These are phyloP conservation scores for cat (Felis catus) DNA, from an alignment of 2,113 vertebrate species.

Conservation along the genomic window DNA sequence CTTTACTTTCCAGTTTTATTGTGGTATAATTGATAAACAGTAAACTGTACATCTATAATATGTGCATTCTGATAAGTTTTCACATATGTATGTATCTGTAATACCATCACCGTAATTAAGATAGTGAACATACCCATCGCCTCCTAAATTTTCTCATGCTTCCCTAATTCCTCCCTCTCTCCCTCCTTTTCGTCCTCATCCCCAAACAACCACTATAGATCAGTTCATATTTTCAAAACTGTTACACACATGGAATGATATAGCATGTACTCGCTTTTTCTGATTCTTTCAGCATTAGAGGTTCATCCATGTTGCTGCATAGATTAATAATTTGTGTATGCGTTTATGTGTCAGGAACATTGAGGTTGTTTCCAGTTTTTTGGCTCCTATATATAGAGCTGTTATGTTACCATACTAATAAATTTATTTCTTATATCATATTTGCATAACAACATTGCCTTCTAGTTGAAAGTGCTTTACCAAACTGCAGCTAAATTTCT, in stretches of 20 bases:
- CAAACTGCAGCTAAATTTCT: neutral
- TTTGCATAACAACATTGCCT: neutral
- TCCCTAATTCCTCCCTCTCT: neutral
- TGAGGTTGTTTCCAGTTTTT: neutral
- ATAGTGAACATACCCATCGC: neutral
- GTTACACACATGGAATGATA: neutral
- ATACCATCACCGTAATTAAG: neutral
- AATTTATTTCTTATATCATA: slow-evolving; percentile 14
- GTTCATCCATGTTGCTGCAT: neutral
- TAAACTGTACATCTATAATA: neutral
- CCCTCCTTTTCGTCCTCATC: neutral
- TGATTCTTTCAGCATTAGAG: neutral
- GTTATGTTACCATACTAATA: neutral
- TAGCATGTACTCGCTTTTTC: neutral
- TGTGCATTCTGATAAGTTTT: neutral
- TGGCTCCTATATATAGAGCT: neutral
- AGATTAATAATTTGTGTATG: neutral
- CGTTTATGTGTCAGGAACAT: neutral
- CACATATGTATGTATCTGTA: neutral
- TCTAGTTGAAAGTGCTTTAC: neutral
- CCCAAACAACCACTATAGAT: neutral
- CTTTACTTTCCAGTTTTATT: neutral
- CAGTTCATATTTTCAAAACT: neutral
- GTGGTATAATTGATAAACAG: neutral
- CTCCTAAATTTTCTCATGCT: neutral